Evolutionary conservation across 1,140 invertebrate genomes (phyloP).

Genomic region (Orchestia grillus): DNA sequence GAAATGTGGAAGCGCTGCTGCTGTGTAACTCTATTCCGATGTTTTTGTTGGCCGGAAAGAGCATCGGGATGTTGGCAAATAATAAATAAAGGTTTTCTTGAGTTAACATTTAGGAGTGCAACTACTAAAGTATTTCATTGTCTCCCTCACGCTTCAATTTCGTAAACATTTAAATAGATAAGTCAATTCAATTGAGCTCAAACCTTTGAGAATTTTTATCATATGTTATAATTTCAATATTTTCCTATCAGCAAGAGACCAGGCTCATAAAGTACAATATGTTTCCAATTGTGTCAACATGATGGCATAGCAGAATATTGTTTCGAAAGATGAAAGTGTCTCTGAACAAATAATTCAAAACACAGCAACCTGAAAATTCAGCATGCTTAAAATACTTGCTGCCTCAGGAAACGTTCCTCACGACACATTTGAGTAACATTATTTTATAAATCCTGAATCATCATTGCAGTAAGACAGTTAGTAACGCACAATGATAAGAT

Average conservation of each 20-base stretch:
- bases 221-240: not conserved
- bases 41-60: not conserved
- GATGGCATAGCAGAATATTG: too few species aligned
- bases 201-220: not conserved
- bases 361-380: too few species aligned
- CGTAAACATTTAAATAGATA: not conserved
- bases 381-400: too few species aligned
- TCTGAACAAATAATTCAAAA: too few species aligned
- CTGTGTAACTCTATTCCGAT: not conserved
- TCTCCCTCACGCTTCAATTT: not conserved
- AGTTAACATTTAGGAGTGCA: not conserved
- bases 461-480: too few species aligned
- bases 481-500: too few species aligned
- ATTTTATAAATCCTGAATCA: too few species aligned
- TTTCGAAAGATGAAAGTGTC: too few species aligned
- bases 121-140: not conserved
- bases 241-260: not conserved
- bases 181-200: not conserved
- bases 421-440: too few species aligned
- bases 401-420: too few species aligned
- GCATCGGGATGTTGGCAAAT: not conserved
- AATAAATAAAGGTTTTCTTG: not conserved
- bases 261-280: too few species aligned
- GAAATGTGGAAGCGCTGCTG: not conserved
- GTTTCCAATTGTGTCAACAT: too few species aligned